phyloP scores from a whole-genome alignment of 2,113 vertebrate genomes.

The Psilopogon haemacephalus region DNA sequence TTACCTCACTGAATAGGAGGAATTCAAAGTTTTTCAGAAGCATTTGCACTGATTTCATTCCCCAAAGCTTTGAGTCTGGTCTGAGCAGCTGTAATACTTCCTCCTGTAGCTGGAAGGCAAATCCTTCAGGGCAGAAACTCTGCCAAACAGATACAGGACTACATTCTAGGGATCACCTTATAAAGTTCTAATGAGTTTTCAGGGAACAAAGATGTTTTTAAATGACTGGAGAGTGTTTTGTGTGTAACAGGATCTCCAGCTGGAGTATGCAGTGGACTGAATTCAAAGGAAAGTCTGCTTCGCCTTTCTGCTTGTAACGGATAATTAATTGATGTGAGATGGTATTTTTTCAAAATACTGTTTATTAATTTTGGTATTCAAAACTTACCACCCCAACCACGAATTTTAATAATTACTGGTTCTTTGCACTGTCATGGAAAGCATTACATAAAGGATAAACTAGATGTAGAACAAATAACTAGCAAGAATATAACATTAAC shows the following conservation, averaged over 20 bases:
- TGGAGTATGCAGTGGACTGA: background rate
- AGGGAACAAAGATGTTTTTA: background rate
- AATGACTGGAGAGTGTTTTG: background rate
- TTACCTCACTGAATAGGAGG: background rate
- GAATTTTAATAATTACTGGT: too few species aligned
- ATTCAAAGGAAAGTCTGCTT: background rate
- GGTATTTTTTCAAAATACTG: too few species aligned
- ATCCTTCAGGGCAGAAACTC: background rate
- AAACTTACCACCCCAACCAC: too few species aligned
- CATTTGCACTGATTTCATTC: rapidly evolving
- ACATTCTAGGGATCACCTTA: background rate
- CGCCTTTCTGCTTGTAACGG: background rate
- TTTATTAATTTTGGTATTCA: too few species aligned
- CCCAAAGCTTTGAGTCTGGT: background rate
- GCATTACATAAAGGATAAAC: too few species aligned
- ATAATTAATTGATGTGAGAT: too few species aligned
- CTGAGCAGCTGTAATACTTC: background rate
- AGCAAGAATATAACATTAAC: too few species aligned
- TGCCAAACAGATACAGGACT: background rate
- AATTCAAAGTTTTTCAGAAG: background rate
- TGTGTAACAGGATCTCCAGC: background rate
- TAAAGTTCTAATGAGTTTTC: background rate
- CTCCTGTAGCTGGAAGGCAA: background rate
- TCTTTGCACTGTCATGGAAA: too few species aligned
- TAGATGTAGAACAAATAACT: too few species aligned